Percentiles rank a stretch among this genome's conserved stretches.
phyloP scores from a whole-genome alignment of 2,797 vertebrate genomes.

The Moxostoma hubbsi region DNA sequence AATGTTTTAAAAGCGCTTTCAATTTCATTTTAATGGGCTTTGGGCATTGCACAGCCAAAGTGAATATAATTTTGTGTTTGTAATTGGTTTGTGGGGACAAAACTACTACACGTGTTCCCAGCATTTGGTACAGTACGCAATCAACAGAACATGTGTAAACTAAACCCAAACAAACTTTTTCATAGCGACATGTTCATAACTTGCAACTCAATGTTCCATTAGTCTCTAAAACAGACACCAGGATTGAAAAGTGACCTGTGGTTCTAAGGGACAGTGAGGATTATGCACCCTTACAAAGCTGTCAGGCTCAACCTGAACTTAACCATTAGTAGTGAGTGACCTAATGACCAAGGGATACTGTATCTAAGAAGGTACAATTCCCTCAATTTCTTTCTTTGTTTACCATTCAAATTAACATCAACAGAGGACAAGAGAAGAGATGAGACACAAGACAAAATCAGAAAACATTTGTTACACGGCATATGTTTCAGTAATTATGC shows the following conservation, averaged over 20 bases:
- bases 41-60: neutral
- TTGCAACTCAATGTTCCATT: neutral
- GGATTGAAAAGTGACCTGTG: neutral
- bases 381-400: constrained; percentile 27
- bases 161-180: neutral
- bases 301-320: constrained; percentile 27
- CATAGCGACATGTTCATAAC: constrained; percentile 3
- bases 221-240: neutral
- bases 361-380: constrained; percentile 18
- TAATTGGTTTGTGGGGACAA: neutral
- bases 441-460: neutral
- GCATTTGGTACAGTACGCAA: neutral
- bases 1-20: neutral
- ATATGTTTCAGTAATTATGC: constrained; percentile 54
- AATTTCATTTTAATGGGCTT: neutral
- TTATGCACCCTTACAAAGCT: constrained; percentile 23
- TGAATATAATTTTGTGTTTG: neutral
- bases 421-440: constrained; percentile 12
- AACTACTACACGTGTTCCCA: neutral
- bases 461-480: constrained; percentile 25
- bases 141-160: neutral
- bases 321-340: constrained; percentile 46
- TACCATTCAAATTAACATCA: constrained; percentile 2
- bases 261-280: constrained; percentile 33
- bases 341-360: constrained; percentile 39